These are phyloP conservation scores for Tretioscincus oriximinensis DNA, from an alignment of 2,113 vertebrate genomes.

Conservation along the genomic window DNA sequence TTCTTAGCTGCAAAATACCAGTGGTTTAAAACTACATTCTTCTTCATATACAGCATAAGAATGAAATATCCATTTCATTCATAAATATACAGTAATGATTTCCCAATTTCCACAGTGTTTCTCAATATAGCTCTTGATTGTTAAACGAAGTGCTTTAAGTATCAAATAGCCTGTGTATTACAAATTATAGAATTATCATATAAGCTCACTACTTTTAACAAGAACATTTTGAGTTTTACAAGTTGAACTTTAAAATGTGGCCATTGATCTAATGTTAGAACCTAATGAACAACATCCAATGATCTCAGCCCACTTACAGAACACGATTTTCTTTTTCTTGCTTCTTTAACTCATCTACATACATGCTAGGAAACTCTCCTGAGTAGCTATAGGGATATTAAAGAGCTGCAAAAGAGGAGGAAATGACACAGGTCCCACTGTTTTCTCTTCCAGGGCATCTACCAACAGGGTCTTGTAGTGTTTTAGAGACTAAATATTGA, in stretches of 20 bases:
- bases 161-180: neutral
- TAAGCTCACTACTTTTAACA: neutral
- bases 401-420: too few relatives aligned
- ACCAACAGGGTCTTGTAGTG: too few relatives aligned
- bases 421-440: too few relatives aligned
- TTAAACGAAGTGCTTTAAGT: neutral
- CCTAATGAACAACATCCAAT: too few relatives aligned
- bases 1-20: conserved; percentile 32
- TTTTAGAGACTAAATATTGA: too few relatives aligned
- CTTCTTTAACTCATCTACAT: too few relatives aligned
- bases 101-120: neutral
- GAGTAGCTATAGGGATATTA: too few relatives aligned
- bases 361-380: too few relatives aligned
- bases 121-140: neutral
- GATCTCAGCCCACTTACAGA: too few relatives aligned
- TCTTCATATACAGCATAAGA: conserved; percentile 29
- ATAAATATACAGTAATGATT: neutral
- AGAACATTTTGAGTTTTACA: neutral
- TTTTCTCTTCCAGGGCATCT: too few relatives aligned
- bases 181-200: neutral
- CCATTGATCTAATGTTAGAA: neutral
- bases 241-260: neutral
- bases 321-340: too few relatives aligned
- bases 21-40: conserved; percentile 38
- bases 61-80: neutral